Evolutionary conservation across 2,888 invertebrate genomes (phyloP), one percentile per base, ranked within the genome.

Genomic region (Synergus japonicus): DNA sequence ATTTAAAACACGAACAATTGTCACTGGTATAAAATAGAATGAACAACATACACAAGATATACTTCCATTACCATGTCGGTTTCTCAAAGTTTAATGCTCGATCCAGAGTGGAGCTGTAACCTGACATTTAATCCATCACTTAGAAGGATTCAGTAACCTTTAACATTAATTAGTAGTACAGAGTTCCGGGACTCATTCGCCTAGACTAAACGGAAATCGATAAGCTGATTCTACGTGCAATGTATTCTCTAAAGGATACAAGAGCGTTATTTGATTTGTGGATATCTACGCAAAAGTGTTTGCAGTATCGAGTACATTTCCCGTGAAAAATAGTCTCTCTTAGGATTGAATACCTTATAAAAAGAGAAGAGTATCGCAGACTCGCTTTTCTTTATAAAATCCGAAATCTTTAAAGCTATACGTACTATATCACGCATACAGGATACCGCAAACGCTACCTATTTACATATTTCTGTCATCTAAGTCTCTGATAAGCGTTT

Each of bases 161-260:
- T 54, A 73, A 54, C n/a, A 73, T 73, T 54, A 73, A 73, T 73
- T 73, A 73, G n/a, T 54, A 73, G 49, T 73, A 73, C 54, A 73
- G 73, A 73, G 73, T 73, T 73, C 29, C 49, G 54, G 46, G 69
- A 69, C 69, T 69, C 76, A 77, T 73, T 15, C 63, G 13, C 69
- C 76, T 78, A 80, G 15, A 79, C 67, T 79, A 76, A 69, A n/a
- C 76, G 76, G 60, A 76, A 66, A 64, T 79, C 78, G 79, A 77
- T 49, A 79, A 81, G 76, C 79, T 81, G 67, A 78, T 15, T 78
- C 76, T 78, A 60, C 78, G 76, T 81, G 66, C 77, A 78, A 44
- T 81, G 76, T 76, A 81, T 54, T 64, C 77, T 79, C 79, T 78
- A 81, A 64, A 79, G 79, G 54, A 80, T 83, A 81, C 79, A 77